Evolutionary conservation across 2,113 vertebrate genomes (phyloP).

Genomic region (Tachuris rubrigastra): DNA sequence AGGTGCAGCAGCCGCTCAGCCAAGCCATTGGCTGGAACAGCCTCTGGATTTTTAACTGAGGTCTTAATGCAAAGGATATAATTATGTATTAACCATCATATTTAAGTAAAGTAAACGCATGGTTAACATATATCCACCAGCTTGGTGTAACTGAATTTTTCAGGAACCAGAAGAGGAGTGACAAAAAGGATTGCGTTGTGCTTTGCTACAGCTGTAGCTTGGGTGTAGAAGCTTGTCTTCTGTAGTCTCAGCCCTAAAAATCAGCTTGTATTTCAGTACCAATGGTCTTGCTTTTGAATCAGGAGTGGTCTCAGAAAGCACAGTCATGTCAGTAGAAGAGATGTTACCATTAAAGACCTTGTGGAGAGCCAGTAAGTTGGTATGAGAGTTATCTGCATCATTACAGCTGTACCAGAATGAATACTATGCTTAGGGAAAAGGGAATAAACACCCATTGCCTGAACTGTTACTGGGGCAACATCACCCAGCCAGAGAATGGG

Average conservation of each 20-base stretch:
- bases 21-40: not conserved
- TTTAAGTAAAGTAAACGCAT: not conserved
- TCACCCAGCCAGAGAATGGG: not conserved
- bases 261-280: not conserved
- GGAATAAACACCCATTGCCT: not conserved
- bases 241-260: not conserved
- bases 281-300: not conserved
- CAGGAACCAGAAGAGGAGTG: not conserved
- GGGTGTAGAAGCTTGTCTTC: rapidly evolving
- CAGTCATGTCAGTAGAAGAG: not conserved
- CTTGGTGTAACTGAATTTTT: not conserved
- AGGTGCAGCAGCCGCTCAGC: not conserved
- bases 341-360: not conserved
- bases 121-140: not conserved
- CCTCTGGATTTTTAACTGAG: not conserved
- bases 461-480: not conserved
- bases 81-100: not conserved
- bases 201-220: not conserved
- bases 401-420: not conserved
- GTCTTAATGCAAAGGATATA: not conserved
- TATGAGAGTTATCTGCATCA: not conserved
- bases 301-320: not conserved
- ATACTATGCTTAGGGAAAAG: not conserved
- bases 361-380: not conserved
- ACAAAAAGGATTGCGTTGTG: not conserved